These are phyloP conservation scores for Drosophila sordidapex DNA, from an alignment of 2,888 invertebrate genomes.

Conservation along the genomic window DNA sequence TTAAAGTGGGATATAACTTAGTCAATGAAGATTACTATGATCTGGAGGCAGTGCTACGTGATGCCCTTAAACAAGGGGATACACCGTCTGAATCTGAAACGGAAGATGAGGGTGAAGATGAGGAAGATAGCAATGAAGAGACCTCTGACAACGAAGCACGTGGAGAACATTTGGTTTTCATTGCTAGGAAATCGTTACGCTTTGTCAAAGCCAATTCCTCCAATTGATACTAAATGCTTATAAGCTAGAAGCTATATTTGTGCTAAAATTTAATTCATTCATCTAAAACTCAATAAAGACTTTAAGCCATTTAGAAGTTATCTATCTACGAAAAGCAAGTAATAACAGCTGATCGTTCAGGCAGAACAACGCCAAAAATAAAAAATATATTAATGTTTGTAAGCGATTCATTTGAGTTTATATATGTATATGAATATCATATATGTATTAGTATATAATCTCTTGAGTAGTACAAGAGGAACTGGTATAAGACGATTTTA, in stretches of 20 bases:
- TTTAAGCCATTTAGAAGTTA: not conserved
- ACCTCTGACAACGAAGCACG: constrained; percentile 50
- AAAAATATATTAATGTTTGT: not conserved
- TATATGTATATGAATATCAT: too few species aligned
- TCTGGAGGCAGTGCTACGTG: constrained; percentile 59
- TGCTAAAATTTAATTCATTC: constrained; percentile 8
- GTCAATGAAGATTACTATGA: constrained; percentile 82
- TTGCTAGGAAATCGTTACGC: constrained; percentile 62
- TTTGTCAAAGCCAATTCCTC: not conserved
- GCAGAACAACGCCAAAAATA: not conserved
- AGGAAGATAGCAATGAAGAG: constrained; percentile 34
- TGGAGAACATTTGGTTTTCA: constrained; percentile 66
- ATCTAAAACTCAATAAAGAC: not conserved
- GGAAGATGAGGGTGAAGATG: constrained; percentile 41
- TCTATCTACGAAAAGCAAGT: not conserved
- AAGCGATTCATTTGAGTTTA: not conserved
- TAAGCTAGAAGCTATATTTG: not conserved
- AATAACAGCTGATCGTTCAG: not conserved
- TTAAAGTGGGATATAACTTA: constrained; percentile 72
- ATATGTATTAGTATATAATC: not conserved
- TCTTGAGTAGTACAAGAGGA: not conserved
- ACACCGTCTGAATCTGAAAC: constrained; percentile 13
- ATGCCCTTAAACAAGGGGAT: constrained; percentile 29
- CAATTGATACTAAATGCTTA: not conserved
- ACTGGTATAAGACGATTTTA: too few species aligned